These are phyloP conservation scores for Agrotis puta DNA, from an alignment of 2,888 invertebrate genomes.

Conservation along the genomic window DNA sequence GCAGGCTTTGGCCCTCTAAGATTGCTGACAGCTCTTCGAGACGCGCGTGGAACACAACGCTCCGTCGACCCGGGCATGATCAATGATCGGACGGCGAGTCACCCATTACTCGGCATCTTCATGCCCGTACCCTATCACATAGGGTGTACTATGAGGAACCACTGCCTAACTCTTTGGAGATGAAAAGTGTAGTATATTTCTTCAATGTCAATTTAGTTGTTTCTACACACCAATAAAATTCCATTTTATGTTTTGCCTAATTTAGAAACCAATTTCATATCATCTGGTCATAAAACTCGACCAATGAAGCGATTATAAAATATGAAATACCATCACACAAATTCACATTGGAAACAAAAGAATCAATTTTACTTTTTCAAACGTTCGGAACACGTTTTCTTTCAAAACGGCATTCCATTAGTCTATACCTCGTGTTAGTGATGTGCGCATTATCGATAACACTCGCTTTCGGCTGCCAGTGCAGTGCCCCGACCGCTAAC, in stretches of 20 bases:
- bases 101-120: too few species aligned
- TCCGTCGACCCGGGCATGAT: too few species aligned
- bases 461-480: slow-evolving; percentile 80
- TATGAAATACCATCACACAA: slow-evolving; percentile 41
- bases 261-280: slow-evolving; percentile 11
- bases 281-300: not conserved
- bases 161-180: too few species aligned
- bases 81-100: too few species aligned
- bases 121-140: too few species aligned
- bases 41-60: too few species aligned
- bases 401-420: slow-evolving; percentile 85
- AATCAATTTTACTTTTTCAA: slow-evolving; percentile 65
- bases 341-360: slow-evolving; percentile 65
- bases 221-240: not conserved
- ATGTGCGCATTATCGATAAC: slow-evolving; percentile 84
- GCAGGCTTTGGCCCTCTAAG: too few species aligned
- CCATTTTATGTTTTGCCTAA: slow-evolving; percentile 2
- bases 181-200: too few species aligned
- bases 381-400: slow-evolving; percentile 79
- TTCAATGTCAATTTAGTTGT: too few species aligned
- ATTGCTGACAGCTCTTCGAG: too few species aligned
- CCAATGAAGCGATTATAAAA: slow-evolving; percentile 42
- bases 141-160: too few species aligned
- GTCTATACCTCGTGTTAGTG: slow-evolving; percentile 79
- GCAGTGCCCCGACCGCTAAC: slow-evolving; percentile 84